Evolutionary conservation across 2,113 vertebrate genomes (phyloP).

Genomic region (Pachycephala philippinensis): DNA sequence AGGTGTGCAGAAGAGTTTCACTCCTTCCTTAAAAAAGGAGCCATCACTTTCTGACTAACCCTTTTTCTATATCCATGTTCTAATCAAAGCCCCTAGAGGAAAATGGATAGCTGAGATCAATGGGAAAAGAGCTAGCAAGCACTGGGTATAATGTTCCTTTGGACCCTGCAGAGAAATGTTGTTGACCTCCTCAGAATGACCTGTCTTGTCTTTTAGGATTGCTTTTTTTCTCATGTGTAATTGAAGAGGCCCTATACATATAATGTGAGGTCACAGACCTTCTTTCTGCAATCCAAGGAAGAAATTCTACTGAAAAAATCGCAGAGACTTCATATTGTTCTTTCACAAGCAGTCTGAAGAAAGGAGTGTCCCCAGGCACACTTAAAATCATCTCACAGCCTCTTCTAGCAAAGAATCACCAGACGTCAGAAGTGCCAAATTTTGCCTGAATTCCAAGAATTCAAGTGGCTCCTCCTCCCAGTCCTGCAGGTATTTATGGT

Average conservation of each 20-base stretch:
- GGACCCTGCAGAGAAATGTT: not conserved
- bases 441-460: not conserved
- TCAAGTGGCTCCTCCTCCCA: not conserved
- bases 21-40: not conserved
- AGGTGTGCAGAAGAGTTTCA: not conserved
- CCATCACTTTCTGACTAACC: not conserved
- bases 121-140: not conserved
- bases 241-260: not conserved
- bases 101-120: not conserved
- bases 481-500: not conserved
- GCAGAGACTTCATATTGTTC: not conserved
- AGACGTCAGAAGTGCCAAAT: not conserved
- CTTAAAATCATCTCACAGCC: not conserved
- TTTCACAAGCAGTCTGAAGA: not conserved
- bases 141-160: not conserved
- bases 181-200: not conserved
- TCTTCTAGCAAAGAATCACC: not conserved
- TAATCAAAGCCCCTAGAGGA: not conserved
- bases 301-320: not conserved
- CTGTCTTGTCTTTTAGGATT: not conserved
- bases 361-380: not conserved
- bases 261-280: not conserved
- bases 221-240: not conserved
- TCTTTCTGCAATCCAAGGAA: not conserved
- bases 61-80: not conserved